Conservation (phyloP, 2,113 vertebrate species). For the Myocastor coypus region DNA sequence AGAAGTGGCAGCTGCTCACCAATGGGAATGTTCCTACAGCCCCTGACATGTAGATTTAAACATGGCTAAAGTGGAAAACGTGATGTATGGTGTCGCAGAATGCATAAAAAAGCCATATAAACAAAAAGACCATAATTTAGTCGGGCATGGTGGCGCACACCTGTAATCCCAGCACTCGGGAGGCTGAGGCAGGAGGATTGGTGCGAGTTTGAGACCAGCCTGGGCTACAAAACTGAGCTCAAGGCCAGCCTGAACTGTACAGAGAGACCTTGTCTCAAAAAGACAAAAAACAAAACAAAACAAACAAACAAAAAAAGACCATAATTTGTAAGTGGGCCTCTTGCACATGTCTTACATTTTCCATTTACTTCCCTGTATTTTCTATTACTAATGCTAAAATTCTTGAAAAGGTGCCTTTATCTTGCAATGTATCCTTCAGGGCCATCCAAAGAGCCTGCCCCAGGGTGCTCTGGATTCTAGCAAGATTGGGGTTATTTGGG, state of each 20-base stretch:
- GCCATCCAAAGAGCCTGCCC: neutral
- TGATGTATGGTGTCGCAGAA: neutral
- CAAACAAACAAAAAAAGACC: too few relatives aligned
- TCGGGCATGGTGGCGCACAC: too few relatives aligned
- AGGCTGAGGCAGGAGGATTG: too few relatives aligned
- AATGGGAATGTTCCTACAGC: neutral
- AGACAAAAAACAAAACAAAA: too few relatives aligned
- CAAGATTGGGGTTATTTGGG: neutral
- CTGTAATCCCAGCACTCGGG: too few relatives aligned
- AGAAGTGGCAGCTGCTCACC: neutral
- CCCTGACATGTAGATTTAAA: neutral
- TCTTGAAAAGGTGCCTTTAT: neutral
- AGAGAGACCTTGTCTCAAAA: too few relatives aligned
- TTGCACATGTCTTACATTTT: neutral
- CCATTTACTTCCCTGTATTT: neutral
- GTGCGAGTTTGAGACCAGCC: too few relatives aligned
- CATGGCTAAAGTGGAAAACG: neutral
- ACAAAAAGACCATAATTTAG: neutral
- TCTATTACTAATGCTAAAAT: slow-evolving; percentile 2
- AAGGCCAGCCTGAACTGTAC: too few relatives aligned
- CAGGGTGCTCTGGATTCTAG: neutral
- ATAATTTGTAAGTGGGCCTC: neutral
- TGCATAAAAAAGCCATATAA: neutral
- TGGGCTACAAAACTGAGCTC: too few relatives aligned
- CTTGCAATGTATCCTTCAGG: neutral